Conservation (phyloP, 2,797 vertebrate genomes). For the Melanotaenia pygmaea region DNA sequence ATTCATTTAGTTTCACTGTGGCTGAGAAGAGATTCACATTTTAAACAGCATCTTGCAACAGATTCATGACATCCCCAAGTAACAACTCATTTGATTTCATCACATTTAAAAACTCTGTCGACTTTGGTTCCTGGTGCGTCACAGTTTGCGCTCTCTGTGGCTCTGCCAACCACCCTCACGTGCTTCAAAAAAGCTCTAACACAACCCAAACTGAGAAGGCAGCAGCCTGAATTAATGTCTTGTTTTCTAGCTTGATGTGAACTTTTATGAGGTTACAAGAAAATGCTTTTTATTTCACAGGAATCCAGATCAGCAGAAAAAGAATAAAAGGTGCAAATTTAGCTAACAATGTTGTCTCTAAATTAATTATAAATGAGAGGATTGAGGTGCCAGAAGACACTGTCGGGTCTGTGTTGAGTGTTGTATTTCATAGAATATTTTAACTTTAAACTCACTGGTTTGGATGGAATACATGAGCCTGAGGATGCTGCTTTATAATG, state of each 20-base stretch:
- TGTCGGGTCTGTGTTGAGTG: conserved; percentile 15
- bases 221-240: conserved; percentile 18
- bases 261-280: conserved; percentile 50
- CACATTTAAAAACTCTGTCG: neutral
- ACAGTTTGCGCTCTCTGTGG: neutral
- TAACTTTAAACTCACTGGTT: neutral
- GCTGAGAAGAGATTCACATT: neutral
- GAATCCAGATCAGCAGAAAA: conserved; percentile 35
- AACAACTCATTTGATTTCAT: conserved; percentile 8
- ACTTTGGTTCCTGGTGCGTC: neutral
- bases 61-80: neutral
- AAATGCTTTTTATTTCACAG: conserved; percentile 59
- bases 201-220: conserved; percentile 6
- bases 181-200: conserved; percentile 4
- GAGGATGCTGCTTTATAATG: neutral
- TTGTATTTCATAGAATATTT: neutral
- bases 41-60: conserved; percentile 6
- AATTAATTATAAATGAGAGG: conserved; percentile 45
- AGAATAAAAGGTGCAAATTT: conserved; percentile 21
- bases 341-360: conserved; percentile 12
- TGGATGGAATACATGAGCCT: neutral
- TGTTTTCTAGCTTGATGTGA: conserved; percentile 15
- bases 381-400: conserved; percentile 17
- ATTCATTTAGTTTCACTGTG: neutral
- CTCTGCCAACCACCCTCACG: neutral